Evolutionary conservation across 2,888 invertebrate species (phyloP), one percentile per base, ranked within the genome.

Genomic region (Mythimna albipuncta): DNA sequence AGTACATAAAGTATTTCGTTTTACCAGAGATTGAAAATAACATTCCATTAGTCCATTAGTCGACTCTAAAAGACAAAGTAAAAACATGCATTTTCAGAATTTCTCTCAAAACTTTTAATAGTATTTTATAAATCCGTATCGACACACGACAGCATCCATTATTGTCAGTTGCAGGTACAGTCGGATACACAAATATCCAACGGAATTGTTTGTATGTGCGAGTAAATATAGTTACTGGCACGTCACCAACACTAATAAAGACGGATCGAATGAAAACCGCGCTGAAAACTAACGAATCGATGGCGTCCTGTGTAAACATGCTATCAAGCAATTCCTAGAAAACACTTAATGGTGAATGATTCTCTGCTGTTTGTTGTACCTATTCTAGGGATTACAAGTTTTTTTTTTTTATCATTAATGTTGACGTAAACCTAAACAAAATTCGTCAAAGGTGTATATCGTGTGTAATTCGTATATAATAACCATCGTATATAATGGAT

Each of bases 241-340:
- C 55, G 69, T 81, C 76, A 81, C 63, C 38, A 44, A 54, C 62
- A 26, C 35, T 79, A 81, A 81, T 76, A 81, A 76, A 81, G 65
- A 79, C 52, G 21, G 59, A 79, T 64, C 38, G 76, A 75, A 64
- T 69, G 58, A 57, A 75, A 69, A 21, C 74, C 19, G 38, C 44
- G 41, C 57, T 77, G 57, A 64, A 80, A 77, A 77, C 57, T 80
- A 75, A 75, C 67, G 6, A 21, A 64, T 75, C 32, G n/a, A 2
- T 67, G 32, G 44, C 21, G 38, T 21, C 35, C 61, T 35, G 65
- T 54, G 21, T 13, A 58, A 58, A 63, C 21, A 66, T 19, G 26
- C 10, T 47, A 11, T 16, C 44, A 16, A 26, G 11, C 6, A 26
- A 59, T 66, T 58, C 13, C 38, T 54, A 41, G 41, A 21, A 64